These are phyloP conservation scores for Eulithis testata DNA, from an alignment of 2,888 invertebrate species.

Conservation along the genomic window DNA sequence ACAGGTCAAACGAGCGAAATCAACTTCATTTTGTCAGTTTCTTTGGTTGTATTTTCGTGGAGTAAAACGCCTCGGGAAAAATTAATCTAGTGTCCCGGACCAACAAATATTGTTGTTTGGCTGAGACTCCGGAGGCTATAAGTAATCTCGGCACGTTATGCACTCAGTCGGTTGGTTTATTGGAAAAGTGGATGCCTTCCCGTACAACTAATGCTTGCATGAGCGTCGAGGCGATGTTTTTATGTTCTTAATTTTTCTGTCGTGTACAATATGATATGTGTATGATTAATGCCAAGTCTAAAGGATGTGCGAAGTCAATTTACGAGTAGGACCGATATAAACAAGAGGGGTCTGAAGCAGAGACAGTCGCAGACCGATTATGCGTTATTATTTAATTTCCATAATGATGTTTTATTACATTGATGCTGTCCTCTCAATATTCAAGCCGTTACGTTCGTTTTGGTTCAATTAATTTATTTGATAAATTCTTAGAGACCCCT, in stretches of 20 bases:
- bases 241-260: neutral
- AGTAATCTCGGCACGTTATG: slow-evolving; percentile 80
- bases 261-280: too few species aligned
- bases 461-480: slow-evolving; percentile 79
- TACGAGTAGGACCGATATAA: neutral
- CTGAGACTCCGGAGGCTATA: slow-evolving; percentile 67
- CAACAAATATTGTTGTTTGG: slow-evolving; percentile 81
- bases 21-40: slow-evolving; percentile 43
- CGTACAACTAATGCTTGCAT: slow-evolving; percentile 50
- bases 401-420: slow-evolving; percentile 44
- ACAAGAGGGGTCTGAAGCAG: slow-evolving; percentile 13
- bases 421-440: slow-evolving; percentile 59
- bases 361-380: slow-evolving; percentile 23
- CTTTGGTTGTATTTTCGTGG: slow-evolving; percentile 50
- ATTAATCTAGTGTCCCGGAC: slow-evolving; percentile 76
- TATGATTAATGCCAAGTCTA: neutral
- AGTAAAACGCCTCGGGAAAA: slow-evolving; percentile 74
- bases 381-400: slow-evolving; percentile 37
- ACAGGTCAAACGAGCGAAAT: slow-evolving; percentile 35
- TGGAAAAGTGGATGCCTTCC: slow-evolving; percentile 68
- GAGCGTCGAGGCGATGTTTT: neutral
- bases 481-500: slow-evolving; percentile 72
- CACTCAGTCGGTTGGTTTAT: slow-evolving; percentile 73
- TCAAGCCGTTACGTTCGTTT: slow-evolving; percentile 67
- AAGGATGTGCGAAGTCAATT: slow-evolving; percentile 2